Percentiles rank a stretch among this genome's conserved stretches.
Conservation (phyloP, 2,797 vertebrate species). For the Aselliscus stoliczkanus region DNA sequence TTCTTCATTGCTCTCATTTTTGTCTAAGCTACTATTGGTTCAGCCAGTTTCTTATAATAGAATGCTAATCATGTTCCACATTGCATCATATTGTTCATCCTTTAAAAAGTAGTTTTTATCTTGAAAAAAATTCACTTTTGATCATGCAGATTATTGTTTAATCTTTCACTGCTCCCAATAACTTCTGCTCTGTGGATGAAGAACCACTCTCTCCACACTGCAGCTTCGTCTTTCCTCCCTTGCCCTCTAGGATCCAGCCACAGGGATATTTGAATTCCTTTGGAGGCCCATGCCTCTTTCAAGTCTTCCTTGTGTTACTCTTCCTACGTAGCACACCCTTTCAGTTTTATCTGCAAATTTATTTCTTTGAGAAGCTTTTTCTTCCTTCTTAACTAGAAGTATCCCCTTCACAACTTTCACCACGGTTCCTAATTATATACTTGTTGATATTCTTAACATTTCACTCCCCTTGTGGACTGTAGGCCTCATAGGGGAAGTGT, state of each 20-base stretch:
- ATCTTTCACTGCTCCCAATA: neutral
- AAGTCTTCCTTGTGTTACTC: neutral
- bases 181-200: neutral
- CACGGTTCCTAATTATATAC: neutral
- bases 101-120: neutral
- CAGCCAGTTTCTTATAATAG: neutral
- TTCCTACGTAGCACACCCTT: neutral
- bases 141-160: neutral
- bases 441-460: neutral
- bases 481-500: neutral
- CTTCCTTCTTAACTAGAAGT: neutral
- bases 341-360: neutral
- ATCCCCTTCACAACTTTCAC: neutral
- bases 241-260: neutral
- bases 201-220: neutral
- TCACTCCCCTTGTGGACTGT: neutral
- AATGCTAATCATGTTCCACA: neutral
- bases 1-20: neutral
- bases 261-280: neutral
- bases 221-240: neutral
- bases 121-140: neutral
- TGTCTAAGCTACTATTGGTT: neutral
- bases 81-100: neutral
- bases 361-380: neutral
- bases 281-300: neutral